Conservation (phyloP, 23 tunicate genomes). For the Ascidia mentula region DNA sequence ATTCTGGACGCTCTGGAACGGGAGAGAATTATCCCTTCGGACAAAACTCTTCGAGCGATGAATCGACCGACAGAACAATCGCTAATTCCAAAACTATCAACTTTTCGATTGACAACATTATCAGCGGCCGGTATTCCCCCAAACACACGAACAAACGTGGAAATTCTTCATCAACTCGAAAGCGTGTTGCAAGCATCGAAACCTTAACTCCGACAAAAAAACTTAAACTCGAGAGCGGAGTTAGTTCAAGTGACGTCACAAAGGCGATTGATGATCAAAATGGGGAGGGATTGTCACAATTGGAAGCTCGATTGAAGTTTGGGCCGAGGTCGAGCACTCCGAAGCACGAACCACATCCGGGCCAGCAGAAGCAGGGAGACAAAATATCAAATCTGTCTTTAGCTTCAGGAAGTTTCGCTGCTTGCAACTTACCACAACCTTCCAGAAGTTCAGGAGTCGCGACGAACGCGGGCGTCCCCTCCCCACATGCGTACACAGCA, state of each 20-base stretch:
- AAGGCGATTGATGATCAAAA: background rate
- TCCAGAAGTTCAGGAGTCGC: background rate
- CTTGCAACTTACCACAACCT: background rate
- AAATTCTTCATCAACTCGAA: background rate
- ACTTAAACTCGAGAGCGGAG: constrained; percentile 9
- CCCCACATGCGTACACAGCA: constrained; percentile 15
- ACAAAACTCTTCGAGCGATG: background rate
- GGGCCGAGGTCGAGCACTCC: constrained; percentile 6
- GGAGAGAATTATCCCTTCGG: background rate
- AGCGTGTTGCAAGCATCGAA: background rate
- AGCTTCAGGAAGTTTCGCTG: background rate
- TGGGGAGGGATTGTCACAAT: background rate
- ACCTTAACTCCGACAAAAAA: background rate
- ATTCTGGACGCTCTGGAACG: background rate
- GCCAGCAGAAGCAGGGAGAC: too few relatives aligned
- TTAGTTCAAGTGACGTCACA: too few relatives aligned
- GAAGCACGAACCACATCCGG: background rate
- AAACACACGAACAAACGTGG: background rate
- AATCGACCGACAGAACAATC: background rate
- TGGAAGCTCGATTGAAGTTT: background rate
- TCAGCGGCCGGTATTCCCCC: constrained; percentile 16
- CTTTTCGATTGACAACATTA: constrained; percentile 23
- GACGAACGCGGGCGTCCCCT: background rate
- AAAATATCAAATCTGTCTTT: too few relatives aligned
- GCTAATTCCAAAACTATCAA: background rate